These are phyloP conservation scores for Solenodon paradoxus DNA, from an alignment of 2,113 vertebrate genomes.

Conservation along the genomic window DNA sequence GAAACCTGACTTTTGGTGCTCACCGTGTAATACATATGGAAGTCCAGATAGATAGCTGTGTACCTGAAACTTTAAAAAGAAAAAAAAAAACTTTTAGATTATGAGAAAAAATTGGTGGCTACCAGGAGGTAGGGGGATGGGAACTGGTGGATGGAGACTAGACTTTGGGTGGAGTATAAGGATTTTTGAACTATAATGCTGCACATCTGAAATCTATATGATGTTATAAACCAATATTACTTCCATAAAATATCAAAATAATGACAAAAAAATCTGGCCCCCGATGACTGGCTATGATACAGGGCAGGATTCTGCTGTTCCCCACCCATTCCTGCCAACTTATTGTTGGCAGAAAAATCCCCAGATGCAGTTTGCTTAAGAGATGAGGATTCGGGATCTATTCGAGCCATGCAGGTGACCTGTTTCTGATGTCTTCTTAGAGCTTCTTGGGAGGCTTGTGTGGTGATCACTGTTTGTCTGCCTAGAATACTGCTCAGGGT, in stretches of 20 bases:
- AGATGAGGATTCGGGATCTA: neutral
- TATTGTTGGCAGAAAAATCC: neutral
- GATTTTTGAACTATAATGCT: neutral
- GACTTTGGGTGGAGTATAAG: neutral
- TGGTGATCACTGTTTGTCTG: neutral
- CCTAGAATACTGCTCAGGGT: accelerated
- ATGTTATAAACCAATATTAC: neutral
- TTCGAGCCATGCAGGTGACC: neutral
- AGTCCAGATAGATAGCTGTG: neutral
- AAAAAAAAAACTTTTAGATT: neutral
- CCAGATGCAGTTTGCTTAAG: neutral
- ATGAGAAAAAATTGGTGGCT: neutral
- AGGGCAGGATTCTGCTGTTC: neutral
- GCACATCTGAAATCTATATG: neutral
- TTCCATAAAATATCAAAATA: neutral
- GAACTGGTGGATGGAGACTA: neutral
- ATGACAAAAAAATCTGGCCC: neutral
- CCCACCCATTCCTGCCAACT: neutral
- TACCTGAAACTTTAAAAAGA: neutral
- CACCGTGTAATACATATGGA: too few relatives aligned
- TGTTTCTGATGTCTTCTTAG: neutral
- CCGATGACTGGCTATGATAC: neutral
- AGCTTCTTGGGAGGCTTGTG: neutral
- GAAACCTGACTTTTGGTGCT: too few relatives aligned
- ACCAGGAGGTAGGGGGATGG: neutral